Evolutionary conservation across 2,888 invertebrate genomes (phyloP), one percentile per base, ranked within the genome.

Genomic region (Eristalis intricaria): DNA sequence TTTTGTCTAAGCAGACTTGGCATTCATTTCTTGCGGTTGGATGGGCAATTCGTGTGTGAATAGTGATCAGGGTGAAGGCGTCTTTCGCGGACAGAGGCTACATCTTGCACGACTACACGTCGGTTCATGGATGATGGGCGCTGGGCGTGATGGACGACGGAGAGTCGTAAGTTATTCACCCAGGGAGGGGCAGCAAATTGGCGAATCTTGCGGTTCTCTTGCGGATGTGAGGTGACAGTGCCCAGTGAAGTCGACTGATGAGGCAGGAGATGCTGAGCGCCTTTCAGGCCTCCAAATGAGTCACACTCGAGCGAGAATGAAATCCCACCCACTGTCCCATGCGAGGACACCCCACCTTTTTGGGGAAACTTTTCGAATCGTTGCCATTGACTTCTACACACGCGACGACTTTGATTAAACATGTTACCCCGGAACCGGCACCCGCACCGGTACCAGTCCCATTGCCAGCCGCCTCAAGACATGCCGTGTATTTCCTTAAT

Each of bases 401-500:
- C 8, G n/a, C 19, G 50, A 50, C 1, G 50, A 50, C 73, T 81
- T 76, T 68, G 70, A 80, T 64, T 77, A 76, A 43, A 81, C 58
- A 73, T 81, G 73, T 73, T 50, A 63, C 22, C 15, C 56, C 73
- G 81, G 81, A 73, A 85, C 73, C 68, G 74, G 81, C 43, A 3
- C 29, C 29, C 2, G 29, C 4, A 3, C 29, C 29, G 2, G 29
- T 68, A n/a, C n/a, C n/a, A n/a, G n/a, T n/a, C n/a, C n/a, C n/a
- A n/a, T n/a, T n/a, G n/a, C n/a, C n/a, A n/a, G n/a, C n/a, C n/a
- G n/a, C 77, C 64, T 69, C 81, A 77, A 81, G 81, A 81, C 76
- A 65, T 77, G 29, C 38, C 29, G 73, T 74, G 29, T 79, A 73
- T 80, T 85, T 77, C 81, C 68, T 85, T 85, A 81, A 85, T 85